Base-by-base conservation (phyloP, 2,888 invertebrate genomes). In the Homarus gammarus region DNA sequence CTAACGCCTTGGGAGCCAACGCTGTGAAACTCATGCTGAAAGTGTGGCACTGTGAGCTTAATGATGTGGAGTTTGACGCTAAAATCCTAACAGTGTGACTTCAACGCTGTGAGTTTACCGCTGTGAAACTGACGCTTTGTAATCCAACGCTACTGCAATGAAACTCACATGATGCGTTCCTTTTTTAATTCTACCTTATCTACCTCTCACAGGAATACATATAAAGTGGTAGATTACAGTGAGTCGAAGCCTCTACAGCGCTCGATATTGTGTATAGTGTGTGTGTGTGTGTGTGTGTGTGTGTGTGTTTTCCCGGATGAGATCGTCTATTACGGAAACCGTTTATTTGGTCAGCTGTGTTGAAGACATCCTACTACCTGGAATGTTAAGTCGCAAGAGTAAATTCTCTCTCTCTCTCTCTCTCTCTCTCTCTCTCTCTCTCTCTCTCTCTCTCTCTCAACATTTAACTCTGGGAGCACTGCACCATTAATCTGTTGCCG, bases 401-500 rank as follows among this genome's bases (percentile, higher is more conserved):
- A 31, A n/a, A n/a, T n/a, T 33, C 72, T 36, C 72, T 73, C 73
- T 38, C 36, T 73, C 73, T 38, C 40, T 73, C 73, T 38, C 40
- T 73, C 73, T 38, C 40, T 73, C 73, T 38, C 73, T 38, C 73
- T 38, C 73, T 73, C 40, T n/a, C 38, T 73, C 73, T n/a, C 40
- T n/a, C n/a, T 36, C 40, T 38, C 73, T 38, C 73, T 38, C 73
- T 73, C 73, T n/a, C 38, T 73, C 73, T n/a, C 40, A 6, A 5
- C 12, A 0, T 73, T 10, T 38, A 1, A 1, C n/a, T 40, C 40
- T 38, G 1, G 22, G 40, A 38, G 2, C 8, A 38, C 8, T 0
- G 22, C 18, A 40, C 38, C 36, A 38, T 18, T 22, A 73, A 6
- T 18, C 22, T 22, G 5, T 10, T 2, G 5, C 2, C 15, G 12